These are phyloP conservation scores for Pituophis catenifer DNA, from an alignment of 2,113 vertebrate species.

Conservation along the genomic window DNA sequence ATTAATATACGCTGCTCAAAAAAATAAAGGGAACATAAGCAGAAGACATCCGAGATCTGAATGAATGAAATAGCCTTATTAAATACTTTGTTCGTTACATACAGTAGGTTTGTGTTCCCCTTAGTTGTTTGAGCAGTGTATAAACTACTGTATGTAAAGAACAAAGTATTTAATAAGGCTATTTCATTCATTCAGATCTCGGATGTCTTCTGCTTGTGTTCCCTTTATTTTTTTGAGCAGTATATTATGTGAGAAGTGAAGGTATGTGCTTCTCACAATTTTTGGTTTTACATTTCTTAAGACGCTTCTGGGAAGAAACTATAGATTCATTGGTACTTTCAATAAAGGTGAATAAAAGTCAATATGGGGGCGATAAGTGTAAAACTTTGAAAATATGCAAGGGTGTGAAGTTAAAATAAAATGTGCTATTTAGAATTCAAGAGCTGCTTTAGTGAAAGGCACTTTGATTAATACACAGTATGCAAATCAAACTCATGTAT, in stretches of 20 bases:
- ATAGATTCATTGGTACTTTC: conserved; percentile 2
- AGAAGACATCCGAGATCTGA: no score
- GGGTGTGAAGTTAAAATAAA: conserved; percentile 15
- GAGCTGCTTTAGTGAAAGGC: neutral
- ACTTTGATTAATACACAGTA: neutral
- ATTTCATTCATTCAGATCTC: no score
- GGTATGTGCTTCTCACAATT: neutral
- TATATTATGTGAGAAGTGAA: neutral
- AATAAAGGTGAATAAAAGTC: conserved; percentile 14
- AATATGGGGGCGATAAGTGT: neutral
- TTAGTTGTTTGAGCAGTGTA: no score
- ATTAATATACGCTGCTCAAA: no score
- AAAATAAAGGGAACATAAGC: no score
- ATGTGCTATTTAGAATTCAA: conserved; percentile 13
- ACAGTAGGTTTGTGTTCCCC: no score
- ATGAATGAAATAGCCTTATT: no score
- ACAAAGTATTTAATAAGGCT: no score
- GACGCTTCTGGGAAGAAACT: neutral
- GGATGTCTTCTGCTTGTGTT: no score
- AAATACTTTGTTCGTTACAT: no score
- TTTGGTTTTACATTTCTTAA: neutral
- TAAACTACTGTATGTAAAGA: no score
- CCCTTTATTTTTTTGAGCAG: no score
- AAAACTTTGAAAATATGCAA: neutral
- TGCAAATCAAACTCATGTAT: neutral